Evolutionary conservation across 2,888 invertebrate genomes (phyloP).

Genomic region (Ectemnius cavifrons): DNA sequence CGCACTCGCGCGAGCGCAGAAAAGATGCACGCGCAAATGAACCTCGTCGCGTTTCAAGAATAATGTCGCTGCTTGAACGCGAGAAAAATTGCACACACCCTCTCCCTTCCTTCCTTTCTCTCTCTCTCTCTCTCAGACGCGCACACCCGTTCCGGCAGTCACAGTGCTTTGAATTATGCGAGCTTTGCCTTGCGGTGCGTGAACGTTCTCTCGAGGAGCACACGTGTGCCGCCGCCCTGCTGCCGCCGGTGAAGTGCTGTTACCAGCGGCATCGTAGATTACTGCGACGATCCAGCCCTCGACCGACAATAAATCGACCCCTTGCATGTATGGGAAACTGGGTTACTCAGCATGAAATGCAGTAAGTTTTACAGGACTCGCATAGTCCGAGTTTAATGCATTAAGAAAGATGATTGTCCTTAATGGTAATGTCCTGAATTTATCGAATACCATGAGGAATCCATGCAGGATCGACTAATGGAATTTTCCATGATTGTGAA

Average conservation of each 20-base stretch:
- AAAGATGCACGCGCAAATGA: conserved; percentile 27
- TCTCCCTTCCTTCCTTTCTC: too few species aligned
- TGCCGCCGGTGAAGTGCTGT: background rate
- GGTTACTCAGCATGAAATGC: too few species aligned
- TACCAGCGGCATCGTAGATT: conserved; percentile 9
- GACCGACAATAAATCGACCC: too few species aligned
- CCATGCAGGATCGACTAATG: too few species aligned
- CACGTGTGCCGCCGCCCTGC: background rate
- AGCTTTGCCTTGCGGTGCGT: conserved; percentile 11
- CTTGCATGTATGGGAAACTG: too few species aligned
- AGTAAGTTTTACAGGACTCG: too few species aligned
- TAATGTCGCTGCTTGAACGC: conserved; percentile 25
- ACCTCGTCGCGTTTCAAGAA: conserved; percentile 24
- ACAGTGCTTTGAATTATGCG: conserved; percentile 27
- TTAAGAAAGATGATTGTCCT: too few species aligned
- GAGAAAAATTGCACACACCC: conserved; percentile 31
- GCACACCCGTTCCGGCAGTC: conserved; percentile 9
- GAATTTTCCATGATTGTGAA: too few species aligned
- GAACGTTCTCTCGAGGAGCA: background rate
- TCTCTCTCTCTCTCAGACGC: too few species aligned
- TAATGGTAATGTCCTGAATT: too few species aligned
- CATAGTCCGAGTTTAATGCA: too few species aligned
- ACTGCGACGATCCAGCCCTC: conserved; percentile 2
- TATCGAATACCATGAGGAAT: too few species aligned
- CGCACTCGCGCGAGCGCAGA: conserved; percentile 15